Evolutionary conservation across 2,113 vertebrate genomes (phyloP), one percentile per base, ranked within the genome.

Genomic region (Origma solitaria): DNA sequence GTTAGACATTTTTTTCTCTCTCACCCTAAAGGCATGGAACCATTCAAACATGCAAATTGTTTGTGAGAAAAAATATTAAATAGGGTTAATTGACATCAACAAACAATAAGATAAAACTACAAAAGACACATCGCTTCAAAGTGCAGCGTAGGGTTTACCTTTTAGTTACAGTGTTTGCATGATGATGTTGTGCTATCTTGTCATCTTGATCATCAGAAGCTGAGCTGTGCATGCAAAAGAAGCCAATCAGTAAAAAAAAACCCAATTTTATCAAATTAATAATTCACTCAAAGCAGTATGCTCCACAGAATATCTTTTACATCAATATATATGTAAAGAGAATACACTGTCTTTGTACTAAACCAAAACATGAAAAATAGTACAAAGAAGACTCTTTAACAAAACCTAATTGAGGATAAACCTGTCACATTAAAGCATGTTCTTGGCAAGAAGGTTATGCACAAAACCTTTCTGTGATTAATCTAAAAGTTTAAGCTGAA

Each of bases 401-500:
- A 92, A 93, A 92, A 70, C 31, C 16, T 94, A 90, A 93, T 51
- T 75, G 81, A 91, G 42, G 58, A 95, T 91, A 92, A 93, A 73
- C 28, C 35, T 94, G 86, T 83, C 90, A 92, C 30, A 84, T 86
- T 91, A 91, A 82, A 92, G 47, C 7, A 0, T 73, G 13, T 87
- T 82, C 44, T 89, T 91, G 54, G 33, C 80, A 93, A 85, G 70
- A 75, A 82, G 64, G 71, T 91, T 94, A 47, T 68, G 19, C 24
- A 77, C 17, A 19, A 95, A 93, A 70, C 45, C 68, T 88, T 95
- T 61, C 50, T 91, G 40, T 88, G 73, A 92, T 95, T 94, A 87
- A 93, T 96, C 72, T 91, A 51, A 54, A 94, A 92, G 21, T 86
- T 88, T 86, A 91, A 92, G 37, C 85, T 91, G 81, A 94, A 93